Percentiles rank a stretch among this genome's conserved stretches.
Conservation (phyloP, 2,797 vertebrate species). For the Macropus fuliginosus region DNA sequence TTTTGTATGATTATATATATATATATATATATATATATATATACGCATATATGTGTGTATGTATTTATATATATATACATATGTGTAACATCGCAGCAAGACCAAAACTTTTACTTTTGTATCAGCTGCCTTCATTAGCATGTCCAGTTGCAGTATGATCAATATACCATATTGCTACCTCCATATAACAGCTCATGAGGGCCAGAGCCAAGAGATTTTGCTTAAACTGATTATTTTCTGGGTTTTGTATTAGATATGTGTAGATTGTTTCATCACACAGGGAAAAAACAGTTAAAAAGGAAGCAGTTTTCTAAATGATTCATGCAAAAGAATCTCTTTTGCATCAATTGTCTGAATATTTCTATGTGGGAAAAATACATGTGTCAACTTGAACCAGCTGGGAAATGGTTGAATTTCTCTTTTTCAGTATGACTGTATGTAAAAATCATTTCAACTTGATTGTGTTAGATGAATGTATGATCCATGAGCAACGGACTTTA, state of each 20-base stretch:
- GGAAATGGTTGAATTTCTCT: constrained; percentile 11
- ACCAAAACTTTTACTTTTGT: not conserved
- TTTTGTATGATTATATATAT: too few species aligned
- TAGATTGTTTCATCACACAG: not conserved
- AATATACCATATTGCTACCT: not conserved
- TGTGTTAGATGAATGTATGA: not conserved
- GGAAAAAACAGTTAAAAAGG: not conserved
- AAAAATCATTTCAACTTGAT: constrained; percentile 18
- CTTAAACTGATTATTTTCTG: not conserved
- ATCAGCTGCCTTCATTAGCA: not conserved
- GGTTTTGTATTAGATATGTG: not conserved
- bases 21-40: too few species aligned
- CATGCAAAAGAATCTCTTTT: constrained; percentile 12
- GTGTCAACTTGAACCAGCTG: not conserved
- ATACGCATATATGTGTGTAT: too few species aligned
- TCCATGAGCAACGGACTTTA: not conserved
- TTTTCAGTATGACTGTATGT: constrained; percentile 39
- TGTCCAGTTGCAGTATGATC: not conserved
- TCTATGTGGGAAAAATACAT: not conserved
- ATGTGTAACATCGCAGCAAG: not conserved
- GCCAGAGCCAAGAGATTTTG: not conserved
- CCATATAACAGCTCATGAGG: not conserved
- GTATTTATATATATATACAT: too few species aligned
- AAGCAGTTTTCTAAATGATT: constrained; percentile 7
- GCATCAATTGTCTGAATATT: constrained; percentile 36